Conservation (phyloP, 1,140 invertebrate genomes). For the Lordiphosa collinella region DNA sequence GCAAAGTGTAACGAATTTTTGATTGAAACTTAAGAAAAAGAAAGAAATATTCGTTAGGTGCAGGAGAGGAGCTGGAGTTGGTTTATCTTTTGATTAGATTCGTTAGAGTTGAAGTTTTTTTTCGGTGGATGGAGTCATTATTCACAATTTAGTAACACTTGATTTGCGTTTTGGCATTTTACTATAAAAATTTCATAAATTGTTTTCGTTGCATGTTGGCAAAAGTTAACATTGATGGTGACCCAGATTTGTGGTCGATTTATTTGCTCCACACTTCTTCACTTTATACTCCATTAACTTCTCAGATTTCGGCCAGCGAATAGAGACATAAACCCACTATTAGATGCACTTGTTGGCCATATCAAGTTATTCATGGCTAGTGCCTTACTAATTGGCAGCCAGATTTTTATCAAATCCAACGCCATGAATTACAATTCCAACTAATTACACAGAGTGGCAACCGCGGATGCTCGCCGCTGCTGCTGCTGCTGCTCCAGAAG, state of each 20-base stretch:
- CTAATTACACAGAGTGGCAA: constrained; percentile 57
- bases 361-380: constrained; percentile 59
- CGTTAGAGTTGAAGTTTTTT: constrained; percentile 62
- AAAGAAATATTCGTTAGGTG: constrained; percentile 67
- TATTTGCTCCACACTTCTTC: too few species aligned
- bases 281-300: neutral
- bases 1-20: constrained; percentile 75
- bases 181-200: constrained; percentile 69
- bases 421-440: constrained; percentile 76
- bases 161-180: constrained; percentile 71
- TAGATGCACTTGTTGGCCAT: constrained; percentile 45
- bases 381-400: constrained; percentile 72
- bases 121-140: constrained; percentile 64
- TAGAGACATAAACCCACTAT: constrained; percentile 51
- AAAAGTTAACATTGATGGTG: too few species aligned
- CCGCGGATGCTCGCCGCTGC: neutral
- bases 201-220: constrained; percentile 29
- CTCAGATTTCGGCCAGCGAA: constrained; percentile 6
- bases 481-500: neutral
- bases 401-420: constrained; percentile 72
- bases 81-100: constrained; percentile 78
- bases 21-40: constrained; percentile 61
- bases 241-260: too few species aligned
- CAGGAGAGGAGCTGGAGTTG: constrained; percentile 51
- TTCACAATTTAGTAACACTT: constrained; percentile 78